These are phyloP conservation scores for Malachius bipustulatus DNA, from an alignment of 2,888 invertebrate genomes.

Conservation along the genomic window DNA sequence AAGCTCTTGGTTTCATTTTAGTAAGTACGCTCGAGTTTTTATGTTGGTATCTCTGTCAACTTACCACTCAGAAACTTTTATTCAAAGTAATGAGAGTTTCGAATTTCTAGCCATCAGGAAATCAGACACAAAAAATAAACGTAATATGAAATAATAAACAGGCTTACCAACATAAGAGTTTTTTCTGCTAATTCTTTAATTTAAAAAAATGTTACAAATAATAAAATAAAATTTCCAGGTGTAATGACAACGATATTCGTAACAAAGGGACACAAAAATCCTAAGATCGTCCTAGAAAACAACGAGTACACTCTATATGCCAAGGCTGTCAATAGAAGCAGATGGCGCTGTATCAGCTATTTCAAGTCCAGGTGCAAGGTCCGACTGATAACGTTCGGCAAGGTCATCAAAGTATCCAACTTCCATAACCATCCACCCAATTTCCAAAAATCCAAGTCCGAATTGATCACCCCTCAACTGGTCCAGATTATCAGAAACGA, in stretches of 20 bases:
- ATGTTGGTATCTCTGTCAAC: too few relatives aligned
- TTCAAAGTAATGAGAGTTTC: too few relatives aligned
- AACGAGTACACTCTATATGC: conserved; percentile 20
- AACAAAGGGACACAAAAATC: conserved; percentile 18
- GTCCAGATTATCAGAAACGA: conserved; percentile 2
- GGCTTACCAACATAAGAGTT: conserved; percentile 1
- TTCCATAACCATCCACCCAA: conserved; percentile 22
- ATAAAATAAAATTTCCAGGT: too few relatives aligned
- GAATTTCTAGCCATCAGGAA: too few relatives aligned
- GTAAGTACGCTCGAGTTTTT: too few relatives aligned
- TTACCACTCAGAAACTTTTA: too few relatives aligned
- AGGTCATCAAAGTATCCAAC: conserved; percentile 18
- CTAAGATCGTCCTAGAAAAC: conserved; percentile 18
- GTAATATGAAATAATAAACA: conserved; percentile 7
- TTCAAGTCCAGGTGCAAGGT: conserved; percentile 19
- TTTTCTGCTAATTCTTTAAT: too few relatives aligned
- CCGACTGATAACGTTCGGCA: conserved; percentile 15
- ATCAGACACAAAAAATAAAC: too few relatives aligned
- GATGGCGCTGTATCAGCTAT: conserved; percentile 22
- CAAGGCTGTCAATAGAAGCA: conserved; percentile 17
- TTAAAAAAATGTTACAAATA: too few relatives aligned
- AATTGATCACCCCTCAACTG: neutral
- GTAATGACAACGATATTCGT: conserved; percentile 20
- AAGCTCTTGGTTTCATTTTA: too few relatives aligned
- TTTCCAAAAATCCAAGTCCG: neutral